Evolutionary conservation across 2,888 invertebrate species (phyloP), one percentile per base, ranked within the genome.

Genomic region (Lepidocyrtoides sp.): DNA sequence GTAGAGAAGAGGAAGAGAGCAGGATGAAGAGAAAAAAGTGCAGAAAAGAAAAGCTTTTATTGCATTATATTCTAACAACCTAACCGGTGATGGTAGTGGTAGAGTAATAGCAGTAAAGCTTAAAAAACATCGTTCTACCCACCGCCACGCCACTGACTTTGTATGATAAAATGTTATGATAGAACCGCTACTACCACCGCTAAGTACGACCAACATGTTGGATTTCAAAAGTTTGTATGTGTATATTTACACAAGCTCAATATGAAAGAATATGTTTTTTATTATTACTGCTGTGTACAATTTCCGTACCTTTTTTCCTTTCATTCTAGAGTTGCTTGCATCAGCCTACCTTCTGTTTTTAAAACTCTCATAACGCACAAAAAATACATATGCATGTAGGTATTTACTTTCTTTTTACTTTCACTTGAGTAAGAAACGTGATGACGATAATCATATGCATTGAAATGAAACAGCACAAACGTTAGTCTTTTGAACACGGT

Each of bases 1-100:
- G 17, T 26, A 23, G 10, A 23, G 66, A 32, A 69, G 32, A 36
- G 17, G 41, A 1, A 26, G 26, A 63, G n/a, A 26, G 60, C 1
- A 10, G 29, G 12, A 63, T 32, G 26, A 51, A 29, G 48, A 17
- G 17, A 81, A 36, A 81, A 81, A 82, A 51, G 17, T 44, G 86
- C 26, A 87, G 26, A 60, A 32, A 60, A 29, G 48, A 4, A 69
- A 23, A 44, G 63, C 8, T 87, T 86, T 87, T 87, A 87, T 87
- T 85, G 72, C 85, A 72, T 85, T 54, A 63, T 12, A 83, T 69
- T 51, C 48, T 29, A 48, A 32, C 29, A n/a, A n/a, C n/a, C n/a
- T n/a, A 51, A 51, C 26, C 54, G 7, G 54, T 14, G 29, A 54
- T 26, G 77, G 48, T 77, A 2, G 77, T 23, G n/a, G n/a, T n/a